phyloP scores from a whole-genome alignment of 2,113 vertebrate genomes.

The Talpa occidentalis region DNA sequence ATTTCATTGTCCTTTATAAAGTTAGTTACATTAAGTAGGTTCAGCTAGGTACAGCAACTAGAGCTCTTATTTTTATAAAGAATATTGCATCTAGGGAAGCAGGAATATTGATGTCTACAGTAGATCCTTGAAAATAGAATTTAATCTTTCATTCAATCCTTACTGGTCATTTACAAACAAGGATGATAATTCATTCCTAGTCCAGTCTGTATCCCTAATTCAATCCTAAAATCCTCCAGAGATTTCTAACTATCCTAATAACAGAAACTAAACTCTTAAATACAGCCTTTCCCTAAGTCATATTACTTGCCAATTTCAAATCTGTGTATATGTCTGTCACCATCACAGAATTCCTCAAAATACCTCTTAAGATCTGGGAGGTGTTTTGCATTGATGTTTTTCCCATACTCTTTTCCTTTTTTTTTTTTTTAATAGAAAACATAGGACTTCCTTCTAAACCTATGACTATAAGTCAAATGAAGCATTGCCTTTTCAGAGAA shows the following conservation, averaged over 20 bases:
- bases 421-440: neutral
- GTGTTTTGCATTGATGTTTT: neutral
- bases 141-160: neutral
- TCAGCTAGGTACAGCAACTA: neutral
- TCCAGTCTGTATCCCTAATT: neutral
- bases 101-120: neutral
- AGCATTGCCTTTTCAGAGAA: neutral
- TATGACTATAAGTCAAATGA: neutral
- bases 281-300: neutral
- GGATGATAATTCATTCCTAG: no score
- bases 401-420: neutral
- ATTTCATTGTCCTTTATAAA: neutral
- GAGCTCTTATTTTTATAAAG: neutral
- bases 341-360: neutral
- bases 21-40: neutral
- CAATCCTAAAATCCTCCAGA: neutral
- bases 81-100: neutral
- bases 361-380: neutral
- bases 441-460: neutral
- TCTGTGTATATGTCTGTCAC: neutral
- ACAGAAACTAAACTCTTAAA: neutral
- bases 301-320: neutral
- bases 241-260: neutral
- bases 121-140: neutral
- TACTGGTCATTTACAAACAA: neutral